Evolutionary conservation across 2,113 vertebrate genomes (phyloP).

Genomic region (Bujurquina vittata): DNA sequence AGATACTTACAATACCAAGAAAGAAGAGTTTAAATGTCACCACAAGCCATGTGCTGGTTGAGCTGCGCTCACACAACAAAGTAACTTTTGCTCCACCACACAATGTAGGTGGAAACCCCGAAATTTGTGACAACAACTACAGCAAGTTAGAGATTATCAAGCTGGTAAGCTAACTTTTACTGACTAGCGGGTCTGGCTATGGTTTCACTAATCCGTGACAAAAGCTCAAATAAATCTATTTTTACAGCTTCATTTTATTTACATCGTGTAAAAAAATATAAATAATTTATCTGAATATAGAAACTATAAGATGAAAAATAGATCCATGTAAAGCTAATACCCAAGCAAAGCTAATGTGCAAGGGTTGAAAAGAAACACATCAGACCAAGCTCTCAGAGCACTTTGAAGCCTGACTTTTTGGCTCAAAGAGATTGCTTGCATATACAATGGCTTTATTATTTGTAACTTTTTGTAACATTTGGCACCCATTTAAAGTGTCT

Average conservation of each 20-base stretch:
- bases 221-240: neutral
- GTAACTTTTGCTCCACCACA: neutral
- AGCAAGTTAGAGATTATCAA: neutral
- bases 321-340: too few species aligned
- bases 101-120: neutral
- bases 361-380: neutral
- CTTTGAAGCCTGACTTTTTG: neutral
- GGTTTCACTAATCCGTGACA: neutral
- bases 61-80: neutral
- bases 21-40: neutral
- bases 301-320: neutral
- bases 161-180: neutral
- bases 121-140: neutral
- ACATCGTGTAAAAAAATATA: neutral
- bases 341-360: too few species aligned
- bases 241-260: neutral
- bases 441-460: too few species aligned
- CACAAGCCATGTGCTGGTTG: neutral
- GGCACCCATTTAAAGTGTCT: too few species aligned
- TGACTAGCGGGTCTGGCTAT: neutral
- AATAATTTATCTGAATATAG: too few species aligned
- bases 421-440: too few species aligned
- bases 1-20: neutral
- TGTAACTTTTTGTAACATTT: too few species aligned
- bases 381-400: neutral